A percentile compares a stretch with the other conserved stretches of the same genome.
Evolutionary conservation across 2,113 vertebrate genomes (phyloP).

Genomic region (Prinia subflava): DNA sequence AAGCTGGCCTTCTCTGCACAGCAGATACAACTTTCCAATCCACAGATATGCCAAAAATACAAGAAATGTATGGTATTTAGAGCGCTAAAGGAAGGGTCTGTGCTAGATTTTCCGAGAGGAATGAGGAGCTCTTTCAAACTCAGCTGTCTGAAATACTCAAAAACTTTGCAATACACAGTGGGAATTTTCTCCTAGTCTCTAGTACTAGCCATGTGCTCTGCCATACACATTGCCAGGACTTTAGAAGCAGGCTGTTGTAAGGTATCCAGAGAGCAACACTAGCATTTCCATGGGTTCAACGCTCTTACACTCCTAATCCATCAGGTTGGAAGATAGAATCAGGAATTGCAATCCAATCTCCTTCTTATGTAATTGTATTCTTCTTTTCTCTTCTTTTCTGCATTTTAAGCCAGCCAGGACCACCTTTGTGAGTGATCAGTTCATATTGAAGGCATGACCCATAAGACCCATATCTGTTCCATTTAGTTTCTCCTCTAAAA

Average conservation of each 20-base stretch:
- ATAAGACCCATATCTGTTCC: background rate
- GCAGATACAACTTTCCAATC: background rate
- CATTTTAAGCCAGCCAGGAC: background rate
- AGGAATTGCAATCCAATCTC: background rate
- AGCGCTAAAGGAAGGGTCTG: background rate
- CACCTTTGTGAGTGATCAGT: background rate
- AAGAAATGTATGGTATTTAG: background rate
- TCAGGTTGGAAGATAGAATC: background rate
- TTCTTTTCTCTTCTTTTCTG: background rate
- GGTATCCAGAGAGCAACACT: background rate
- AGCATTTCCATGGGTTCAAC: background rate
- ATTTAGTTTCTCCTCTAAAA: background rate
- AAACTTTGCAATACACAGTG: background rate
- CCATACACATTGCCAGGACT: background rate
- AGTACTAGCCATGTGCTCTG: background rate
- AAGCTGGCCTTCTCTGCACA: background rate
- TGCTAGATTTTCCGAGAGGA: background rate
- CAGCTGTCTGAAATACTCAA: background rate
- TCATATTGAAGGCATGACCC: background rate
- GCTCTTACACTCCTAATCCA: background rate
- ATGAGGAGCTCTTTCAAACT: background rate
- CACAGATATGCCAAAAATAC: background rate
- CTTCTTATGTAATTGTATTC: background rate
- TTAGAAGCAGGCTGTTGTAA: background rate
- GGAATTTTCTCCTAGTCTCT: background rate